Conservation (phyloP, 2,888 invertebrate species). For the Hydrotaea diabolus region DNA sequence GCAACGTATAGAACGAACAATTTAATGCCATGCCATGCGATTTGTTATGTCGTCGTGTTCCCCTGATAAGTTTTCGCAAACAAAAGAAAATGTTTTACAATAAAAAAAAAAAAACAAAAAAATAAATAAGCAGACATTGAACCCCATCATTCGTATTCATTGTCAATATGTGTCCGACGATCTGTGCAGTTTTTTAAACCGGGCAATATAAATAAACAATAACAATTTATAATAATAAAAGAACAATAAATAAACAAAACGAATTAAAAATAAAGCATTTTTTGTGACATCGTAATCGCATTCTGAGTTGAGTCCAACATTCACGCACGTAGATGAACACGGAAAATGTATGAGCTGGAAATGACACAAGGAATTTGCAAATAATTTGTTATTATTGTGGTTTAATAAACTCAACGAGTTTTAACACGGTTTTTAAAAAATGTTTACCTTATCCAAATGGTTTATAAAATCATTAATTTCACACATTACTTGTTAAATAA, state of each 20-base stretch:
- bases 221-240: constrained; percentile 16
- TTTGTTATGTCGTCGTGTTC: neutral
- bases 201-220: constrained; percentile 12
- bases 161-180: neutral
- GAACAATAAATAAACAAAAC: neutral
- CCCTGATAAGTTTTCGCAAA: neutral
- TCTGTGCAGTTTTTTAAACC: neutral
- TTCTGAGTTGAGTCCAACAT: too few relatives aligned
- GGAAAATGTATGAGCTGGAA: too few relatives aligned
- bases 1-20: neutral
- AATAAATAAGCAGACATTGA: constrained; percentile 10
- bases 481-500: too few relatives aligned
- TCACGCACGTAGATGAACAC: too few relatives aligned
- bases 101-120: constrained; percentile 10
- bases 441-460: too few relatives aligned
- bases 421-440: too few relatives aligned
- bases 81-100: constrained; percentile 50
- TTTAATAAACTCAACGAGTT: too few relatives aligned
- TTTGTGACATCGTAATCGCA: constrained; percentile 3
- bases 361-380: too few relatives aligned
- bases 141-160: neutral
- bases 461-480: too few relatives aligned
- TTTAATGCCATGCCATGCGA: constrained; percentile 3
- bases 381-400: too few relatives aligned
- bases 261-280: constrained; percentile 8